Conservation (phyloP, 2,888 invertebrate species). For the Plusia festucae region DNA sequence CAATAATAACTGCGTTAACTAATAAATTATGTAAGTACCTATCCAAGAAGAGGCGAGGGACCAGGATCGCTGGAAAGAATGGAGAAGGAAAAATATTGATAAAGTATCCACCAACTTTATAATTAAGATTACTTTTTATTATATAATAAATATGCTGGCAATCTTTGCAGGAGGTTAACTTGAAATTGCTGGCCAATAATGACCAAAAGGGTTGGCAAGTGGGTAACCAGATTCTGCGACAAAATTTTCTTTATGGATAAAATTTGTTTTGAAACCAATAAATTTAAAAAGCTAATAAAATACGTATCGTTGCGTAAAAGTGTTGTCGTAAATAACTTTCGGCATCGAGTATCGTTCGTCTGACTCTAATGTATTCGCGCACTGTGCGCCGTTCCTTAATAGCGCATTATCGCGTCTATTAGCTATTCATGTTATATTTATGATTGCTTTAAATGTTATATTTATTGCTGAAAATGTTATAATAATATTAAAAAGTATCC, state of each 20-base stretch:
- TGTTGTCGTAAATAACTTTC: conserved; percentile 73
- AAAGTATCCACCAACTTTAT: no score
- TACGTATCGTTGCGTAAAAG: conserved; percentile 69
- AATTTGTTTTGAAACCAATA: conserved; percentile 21
- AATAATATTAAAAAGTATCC: conserved; percentile 23
- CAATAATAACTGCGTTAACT: no score
- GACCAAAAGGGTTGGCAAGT: no score
- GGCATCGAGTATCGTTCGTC: conserved; percentile 62
- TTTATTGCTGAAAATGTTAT: conserved; percentile 45
- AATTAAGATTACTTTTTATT: no score
- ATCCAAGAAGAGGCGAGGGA: no score
- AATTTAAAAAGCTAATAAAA: conserved; percentile 49
- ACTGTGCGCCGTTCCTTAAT: conserved; percentile 72
- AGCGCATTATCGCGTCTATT: conserved; percentile 78
- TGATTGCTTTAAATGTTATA: conserved; percentile 63
- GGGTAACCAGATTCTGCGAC: no score
- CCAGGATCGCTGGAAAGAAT: no score
- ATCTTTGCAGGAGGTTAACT: no score
- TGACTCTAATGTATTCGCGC: conserved; percentile 66
- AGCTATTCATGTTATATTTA: conserved; percentile 75
- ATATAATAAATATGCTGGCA: background rate
- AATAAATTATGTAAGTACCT: no score
- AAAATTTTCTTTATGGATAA: conserved; percentile 19
- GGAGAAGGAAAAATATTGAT: no score
- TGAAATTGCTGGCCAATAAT: no score